phyloP scores from a whole-genome alignment of 2,113 vertebrate species.

The Corvus moneduloides region DNA sequence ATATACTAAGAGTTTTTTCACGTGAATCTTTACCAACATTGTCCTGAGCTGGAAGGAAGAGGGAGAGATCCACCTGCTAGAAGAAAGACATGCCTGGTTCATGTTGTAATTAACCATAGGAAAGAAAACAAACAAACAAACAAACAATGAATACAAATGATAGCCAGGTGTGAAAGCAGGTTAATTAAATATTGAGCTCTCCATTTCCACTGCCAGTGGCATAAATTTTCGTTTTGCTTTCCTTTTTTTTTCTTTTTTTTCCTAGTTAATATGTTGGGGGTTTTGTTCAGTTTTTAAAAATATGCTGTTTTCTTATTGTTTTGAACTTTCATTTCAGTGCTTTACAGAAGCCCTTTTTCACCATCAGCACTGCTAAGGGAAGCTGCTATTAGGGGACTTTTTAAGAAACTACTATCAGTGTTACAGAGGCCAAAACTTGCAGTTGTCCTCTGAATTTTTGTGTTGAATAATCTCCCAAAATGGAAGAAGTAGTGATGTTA shows the following conservation, averaged over 20 bases:
- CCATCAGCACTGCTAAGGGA: not conserved
- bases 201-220: not conserved
- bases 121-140: not conserved
- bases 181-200: not conserved
- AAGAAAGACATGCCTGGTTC: not conserved
- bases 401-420: not conserved
- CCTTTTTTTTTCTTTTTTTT: accelerated
- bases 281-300: not conserved
- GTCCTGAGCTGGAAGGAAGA: not conserved
- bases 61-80: not conserved
- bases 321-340: not conserved
- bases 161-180: not conserved
- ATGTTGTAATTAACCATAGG: not conserved
- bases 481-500: not conserved
- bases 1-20: not conserved
- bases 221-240: not conserved
- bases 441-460: not conserved
- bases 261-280: accelerated
- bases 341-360: not conserved
- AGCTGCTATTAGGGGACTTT: not conserved
- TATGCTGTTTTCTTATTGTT: not conserved
- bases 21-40: not conserved
- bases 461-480: not conserved
- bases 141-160: not conserved
- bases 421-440: not conserved